These are phyloP conservation scores for Spheniscus mendiculus DNA, from an alignment of 2,113 vertebrate species.

Conservation along the genomic window DNA sequence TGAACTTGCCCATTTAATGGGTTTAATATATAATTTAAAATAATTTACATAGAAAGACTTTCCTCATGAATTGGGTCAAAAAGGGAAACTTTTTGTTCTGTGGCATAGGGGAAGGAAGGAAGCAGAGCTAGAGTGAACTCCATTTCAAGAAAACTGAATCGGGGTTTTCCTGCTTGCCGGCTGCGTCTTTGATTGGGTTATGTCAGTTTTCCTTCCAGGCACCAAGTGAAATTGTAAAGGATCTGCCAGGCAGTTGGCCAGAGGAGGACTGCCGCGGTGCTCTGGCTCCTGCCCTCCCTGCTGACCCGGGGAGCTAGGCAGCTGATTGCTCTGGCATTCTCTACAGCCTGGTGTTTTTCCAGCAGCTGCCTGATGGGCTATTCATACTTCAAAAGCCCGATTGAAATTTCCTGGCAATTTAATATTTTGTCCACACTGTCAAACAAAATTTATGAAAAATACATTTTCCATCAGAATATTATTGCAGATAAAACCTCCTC, in stretches of 20 bases:
- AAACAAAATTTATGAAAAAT: not conserved
- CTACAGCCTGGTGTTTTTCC: not conserved
- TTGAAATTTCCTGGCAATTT: not conserved
- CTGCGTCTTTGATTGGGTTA: not conserved
- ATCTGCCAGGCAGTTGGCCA: not conserved
- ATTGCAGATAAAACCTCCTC: not conserved
- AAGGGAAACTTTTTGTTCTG: not conserved
- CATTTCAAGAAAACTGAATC: not conserved
- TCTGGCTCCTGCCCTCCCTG: not conserved
- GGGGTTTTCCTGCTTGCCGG: not conserved
- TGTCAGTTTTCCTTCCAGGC: not conserved
- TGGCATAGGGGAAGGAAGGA: not conserved
- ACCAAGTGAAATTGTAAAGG: not conserved
- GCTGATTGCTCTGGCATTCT: not conserved
- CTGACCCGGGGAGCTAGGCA: not conserved
- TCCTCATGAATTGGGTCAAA: not conserved
- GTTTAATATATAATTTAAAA: not conserved
- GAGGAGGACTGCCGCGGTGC: fast-evolving
- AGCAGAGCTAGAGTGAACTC: not conserved
- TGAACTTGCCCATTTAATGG: not conserved
- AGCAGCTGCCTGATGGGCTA: not conserved
- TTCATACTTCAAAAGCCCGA: not conserved
- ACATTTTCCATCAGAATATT: not conserved
- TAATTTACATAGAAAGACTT: not conserved
- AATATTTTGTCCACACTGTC: not conserved